Percentiles rank a stretch among this genome's conserved stretches.
phyloP scores from a whole-genome alignment of 2,113 vertebrate species.

The Pipra filicauda region DNA sequence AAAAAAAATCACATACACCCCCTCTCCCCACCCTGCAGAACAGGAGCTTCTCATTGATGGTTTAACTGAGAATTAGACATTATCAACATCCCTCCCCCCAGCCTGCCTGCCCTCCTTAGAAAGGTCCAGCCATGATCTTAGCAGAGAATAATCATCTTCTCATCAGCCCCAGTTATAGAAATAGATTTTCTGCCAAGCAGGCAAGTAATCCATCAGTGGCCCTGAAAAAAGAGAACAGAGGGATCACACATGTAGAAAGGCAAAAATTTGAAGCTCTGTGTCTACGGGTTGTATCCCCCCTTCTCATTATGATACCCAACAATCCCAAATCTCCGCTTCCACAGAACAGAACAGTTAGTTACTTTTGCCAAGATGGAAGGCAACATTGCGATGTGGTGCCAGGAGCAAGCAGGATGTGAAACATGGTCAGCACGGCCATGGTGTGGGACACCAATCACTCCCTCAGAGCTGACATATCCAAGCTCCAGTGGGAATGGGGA shows the following conservation, averaged over 20 bases:
- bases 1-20: not conserved
- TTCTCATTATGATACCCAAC: not conserved
- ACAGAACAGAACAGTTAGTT: not conserved
- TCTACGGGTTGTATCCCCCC: not conserved
- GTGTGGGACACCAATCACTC: not conserved
- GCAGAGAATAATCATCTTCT: not conserved
- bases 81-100: not conserved
- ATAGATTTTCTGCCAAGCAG: constrained; percentile 98
- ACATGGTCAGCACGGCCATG: accelerated
- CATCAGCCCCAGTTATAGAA: constrained; percentile 97
- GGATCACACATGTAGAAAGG: not conserved
- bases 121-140: not conserved
- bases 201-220: constrained; percentile 95
- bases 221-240: constrained; percentile 74
- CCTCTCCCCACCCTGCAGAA: not conserved
- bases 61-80: constrained; percentile 19
- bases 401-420: not conserved
- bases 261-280: not conserved
- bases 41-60: not conserved
- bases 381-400: not conserved
- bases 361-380: not conserved
- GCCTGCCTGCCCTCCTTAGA: not conserved
- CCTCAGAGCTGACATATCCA: not conserved
- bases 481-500: not conserved
- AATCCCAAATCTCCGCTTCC: not conserved